Conservation (phyloP, 2,113 vertebrate species). For the Platycercus adscitus region DNA sequence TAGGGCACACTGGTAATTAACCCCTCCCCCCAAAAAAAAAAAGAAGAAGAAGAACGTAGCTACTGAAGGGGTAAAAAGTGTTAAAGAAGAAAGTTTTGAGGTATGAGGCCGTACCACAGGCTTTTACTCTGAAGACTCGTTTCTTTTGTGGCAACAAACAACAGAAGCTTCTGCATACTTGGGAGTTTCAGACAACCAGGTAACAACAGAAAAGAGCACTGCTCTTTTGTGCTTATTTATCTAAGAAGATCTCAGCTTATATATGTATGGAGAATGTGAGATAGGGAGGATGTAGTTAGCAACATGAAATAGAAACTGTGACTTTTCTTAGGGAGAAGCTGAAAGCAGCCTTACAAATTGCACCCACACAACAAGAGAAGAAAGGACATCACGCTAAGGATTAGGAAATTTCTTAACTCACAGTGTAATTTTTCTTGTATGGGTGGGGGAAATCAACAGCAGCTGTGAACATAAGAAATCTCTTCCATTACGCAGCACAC, state of each 20-base stretch:
- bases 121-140: neutral
- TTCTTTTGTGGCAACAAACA: neutral
- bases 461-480: neutral
- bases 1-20: rapidly evolving
- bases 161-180: neutral
- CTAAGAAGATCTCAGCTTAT: neutral
- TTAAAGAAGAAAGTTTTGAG: neutral
- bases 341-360: neutral
- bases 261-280: neutral
- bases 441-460: neutral
- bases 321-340: neutral
- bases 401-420: neutral
- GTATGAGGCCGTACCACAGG: no score
- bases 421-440: neutral
- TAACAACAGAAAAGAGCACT: neutral
- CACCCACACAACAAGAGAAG: neutral
- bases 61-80: neutral
- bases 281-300: no score
- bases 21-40: no score
- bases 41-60: neutral
- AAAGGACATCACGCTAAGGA: neutral
- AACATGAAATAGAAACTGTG: neutral
- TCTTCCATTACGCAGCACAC: neutral
- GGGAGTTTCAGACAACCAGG: neutral
- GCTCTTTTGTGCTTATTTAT: neutral